Conservation (phyloP, 2,888 invertebrate species). For the Agonopterix heracliana region DNA sequence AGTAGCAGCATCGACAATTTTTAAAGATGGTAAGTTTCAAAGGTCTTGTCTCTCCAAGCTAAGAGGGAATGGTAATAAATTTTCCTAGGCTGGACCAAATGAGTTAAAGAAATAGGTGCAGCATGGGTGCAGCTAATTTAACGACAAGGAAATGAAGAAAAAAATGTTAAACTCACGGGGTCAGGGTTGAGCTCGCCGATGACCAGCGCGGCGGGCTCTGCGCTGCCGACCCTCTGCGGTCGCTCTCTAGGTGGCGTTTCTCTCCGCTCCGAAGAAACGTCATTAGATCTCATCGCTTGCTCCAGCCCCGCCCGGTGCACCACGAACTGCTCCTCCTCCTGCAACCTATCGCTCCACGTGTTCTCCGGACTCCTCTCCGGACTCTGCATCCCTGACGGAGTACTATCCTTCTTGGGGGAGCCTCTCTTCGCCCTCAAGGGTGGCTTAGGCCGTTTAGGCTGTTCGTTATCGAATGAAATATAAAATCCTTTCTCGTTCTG, state of each 20-base stretch:
- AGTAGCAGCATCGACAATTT: too few species aligned
- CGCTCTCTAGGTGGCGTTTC: constrained; percentile 40
- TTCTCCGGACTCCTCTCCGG: constrained; percentile 51
- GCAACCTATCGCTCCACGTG: constrained; percentile 38
- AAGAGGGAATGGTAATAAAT: too few species aligned
- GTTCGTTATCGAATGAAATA: constrained; percentile 93
- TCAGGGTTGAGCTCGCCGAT: constrained; percentile 63
- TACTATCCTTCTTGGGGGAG: constrained; percentile 84
- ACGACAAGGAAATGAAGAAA: too few species aligned
- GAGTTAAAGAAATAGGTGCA: too few species aligned
- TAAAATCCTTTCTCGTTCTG: constrained; percentile 90
- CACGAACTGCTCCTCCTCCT: constrained; percentile 35
- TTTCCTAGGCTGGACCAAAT: too few species aligned
- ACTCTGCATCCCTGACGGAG: constrained; percentile 39
- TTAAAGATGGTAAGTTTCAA: too few species aligned
- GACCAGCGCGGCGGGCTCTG: constrained; percentile 59
- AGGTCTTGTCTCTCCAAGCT: too few species aligned
- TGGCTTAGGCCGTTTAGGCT: constrained; percentile 92
- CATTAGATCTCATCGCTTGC: constrained; percentile 20
- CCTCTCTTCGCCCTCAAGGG: constrained; percentile 84
- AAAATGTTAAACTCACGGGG: constrained; percentile 47
- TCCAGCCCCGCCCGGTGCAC: constrained; percentile 25
- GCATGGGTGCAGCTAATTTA: too few species aligned
- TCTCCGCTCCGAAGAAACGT: constrained; percentile 32
- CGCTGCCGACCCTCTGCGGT: constrained; percentile 24